phyloP scores from a whole-genome alignment of 2,888 invertebrate species.

The Leptopilina drosophilae region DNA sequence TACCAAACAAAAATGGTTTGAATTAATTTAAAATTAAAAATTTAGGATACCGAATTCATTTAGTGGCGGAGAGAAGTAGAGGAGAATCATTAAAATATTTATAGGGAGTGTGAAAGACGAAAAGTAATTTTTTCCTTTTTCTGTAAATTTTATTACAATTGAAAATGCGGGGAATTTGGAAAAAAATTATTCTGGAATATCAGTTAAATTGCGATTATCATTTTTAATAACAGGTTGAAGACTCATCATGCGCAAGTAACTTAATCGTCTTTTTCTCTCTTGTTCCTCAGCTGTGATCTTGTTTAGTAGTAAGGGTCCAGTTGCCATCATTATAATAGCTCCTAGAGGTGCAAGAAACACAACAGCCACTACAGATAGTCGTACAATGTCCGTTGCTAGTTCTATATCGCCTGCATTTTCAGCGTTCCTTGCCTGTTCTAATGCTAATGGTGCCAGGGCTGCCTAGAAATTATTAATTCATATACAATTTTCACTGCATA shows the following conservation, averaged over 20 bases:
- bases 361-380: conserved; percentile 68
- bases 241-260: conserved; percentile 58
- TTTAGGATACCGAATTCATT: too few relatives aligned
- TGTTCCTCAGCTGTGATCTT: conserved; percentile 60
- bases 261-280: conserved; percentile 58
- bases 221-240: conserved; percentile 57
- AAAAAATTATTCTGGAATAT: neutral
- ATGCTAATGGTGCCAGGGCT: conserved; percentile 82
- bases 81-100: too few relatives aligned
- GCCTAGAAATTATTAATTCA: conserved; percentile 77
- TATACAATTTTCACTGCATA: neutral
- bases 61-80: too few relatives aligned
- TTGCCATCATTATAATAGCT: conserved; percentile 66
- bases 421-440: conserved; percentile 67
- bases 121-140: too few relatives aligned
- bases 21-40: too few relatives aligned
- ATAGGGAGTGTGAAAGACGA: too few relatives aligned
- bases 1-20: too few relatives aligned
- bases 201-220: conserved; percentile 9
- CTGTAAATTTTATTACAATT: neutral
- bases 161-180: neutral
- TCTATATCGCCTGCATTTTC: conserved; percentile 57
- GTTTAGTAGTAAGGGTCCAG: conserved; percentile 68
- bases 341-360: conserved; percentile 70
- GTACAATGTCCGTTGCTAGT: conserved; percentile 66